phyloP scores from a whole-genome alignment of 2,113 vertebrate genomes.

The Mastomys coucha region DNA sequence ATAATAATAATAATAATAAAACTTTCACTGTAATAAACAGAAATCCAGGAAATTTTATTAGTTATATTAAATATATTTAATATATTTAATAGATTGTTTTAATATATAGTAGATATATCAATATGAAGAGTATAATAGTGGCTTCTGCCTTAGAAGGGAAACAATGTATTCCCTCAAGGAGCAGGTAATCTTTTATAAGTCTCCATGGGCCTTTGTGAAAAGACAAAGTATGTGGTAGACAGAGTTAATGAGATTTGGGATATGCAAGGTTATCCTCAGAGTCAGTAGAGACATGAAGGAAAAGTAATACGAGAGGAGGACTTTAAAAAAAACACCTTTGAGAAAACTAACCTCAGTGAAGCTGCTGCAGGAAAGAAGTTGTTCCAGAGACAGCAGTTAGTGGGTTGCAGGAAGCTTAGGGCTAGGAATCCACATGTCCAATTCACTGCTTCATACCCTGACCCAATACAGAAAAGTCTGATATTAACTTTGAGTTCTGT shows the following conservation, averaged over 20 bases:
- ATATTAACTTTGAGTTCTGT: not conserved
- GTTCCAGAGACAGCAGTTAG: not conserved
- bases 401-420: not conserved
- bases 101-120: not conserved
- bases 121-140: not conserved
- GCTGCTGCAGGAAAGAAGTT: not conserved
- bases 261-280: not conserved
- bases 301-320: not conserved
- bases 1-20: not conserved
- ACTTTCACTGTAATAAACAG: not conserved
- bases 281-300: not conserved
- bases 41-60: not conserved
- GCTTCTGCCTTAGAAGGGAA: not conserved
- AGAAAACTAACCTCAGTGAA: not conserved
- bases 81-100: not conserved
- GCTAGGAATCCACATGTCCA: not conserved
- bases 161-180: not conserved
- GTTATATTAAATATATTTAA: not conserved
- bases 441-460: not conserved
- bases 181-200: not conserved
- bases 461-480: not conserved
- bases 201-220: not conserved
- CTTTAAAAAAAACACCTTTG: not conserved
- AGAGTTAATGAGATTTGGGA: not conserved
- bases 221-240: not conserved